Evolutionary conservation across 2,888 invertebrate species (phyloP).

Genomic region (Caenorhabditis sp.): DNA sequence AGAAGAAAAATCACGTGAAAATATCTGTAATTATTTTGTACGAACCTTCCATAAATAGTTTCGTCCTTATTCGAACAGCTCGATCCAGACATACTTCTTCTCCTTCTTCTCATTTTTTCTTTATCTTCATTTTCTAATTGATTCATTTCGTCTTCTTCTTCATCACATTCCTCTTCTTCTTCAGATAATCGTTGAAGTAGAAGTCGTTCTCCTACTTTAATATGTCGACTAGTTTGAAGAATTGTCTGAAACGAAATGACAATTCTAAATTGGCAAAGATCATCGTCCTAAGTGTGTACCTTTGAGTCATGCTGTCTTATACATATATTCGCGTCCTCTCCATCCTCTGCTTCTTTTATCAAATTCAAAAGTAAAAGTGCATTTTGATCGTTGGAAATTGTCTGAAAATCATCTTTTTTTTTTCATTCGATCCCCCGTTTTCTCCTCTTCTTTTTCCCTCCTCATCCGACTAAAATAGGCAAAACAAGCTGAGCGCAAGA

Average conservation of each 20-base stretch:
- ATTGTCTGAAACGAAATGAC: slow-evolving; percentile 45
- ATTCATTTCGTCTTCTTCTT: slow-evolving; percentile 26
- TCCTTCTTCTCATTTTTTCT: slow-evolving; percentile 10
- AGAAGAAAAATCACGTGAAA: too few species aligned
- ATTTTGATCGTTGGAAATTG: slow-evolving; percentile 56
- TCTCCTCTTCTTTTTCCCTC: background rate
- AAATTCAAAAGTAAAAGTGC: slow-evolving; percentile 62
- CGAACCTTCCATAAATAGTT: background rate
- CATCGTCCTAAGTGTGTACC: slow-evolving; percentile 32
- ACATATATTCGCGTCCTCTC: slow-evolving; percentile 55
- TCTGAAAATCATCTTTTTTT: slow-evolving; percentile 33
- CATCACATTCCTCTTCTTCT: slow-evolving; percentile 30
- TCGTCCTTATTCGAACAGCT: background rate
- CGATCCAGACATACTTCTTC: slow-evolving; percentile 1
- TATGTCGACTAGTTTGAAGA: slow-evolving; percentile 55
- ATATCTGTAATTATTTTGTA: background rate
- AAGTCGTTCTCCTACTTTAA: slow-evolving; percentile 49
- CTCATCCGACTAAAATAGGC: background rate
- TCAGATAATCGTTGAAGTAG: slow-evolving; percentile 29
- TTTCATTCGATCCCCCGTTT: background rate
- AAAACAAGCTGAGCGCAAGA: background rate
- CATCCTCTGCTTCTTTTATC: slow-evolving; percentile 58
- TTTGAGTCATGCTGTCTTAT: slow-evolving; percentile 53
- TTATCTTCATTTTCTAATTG: slow-evolving; percentile 27
- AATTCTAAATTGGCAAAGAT: background rate